Percentiles rank a stretch among this genome's conserved stretches.
Evolutionary conservation across 2,113 vertebrate genomes (phyloP).

Genomic region (Nerophis lumbriciformis): DNA sequence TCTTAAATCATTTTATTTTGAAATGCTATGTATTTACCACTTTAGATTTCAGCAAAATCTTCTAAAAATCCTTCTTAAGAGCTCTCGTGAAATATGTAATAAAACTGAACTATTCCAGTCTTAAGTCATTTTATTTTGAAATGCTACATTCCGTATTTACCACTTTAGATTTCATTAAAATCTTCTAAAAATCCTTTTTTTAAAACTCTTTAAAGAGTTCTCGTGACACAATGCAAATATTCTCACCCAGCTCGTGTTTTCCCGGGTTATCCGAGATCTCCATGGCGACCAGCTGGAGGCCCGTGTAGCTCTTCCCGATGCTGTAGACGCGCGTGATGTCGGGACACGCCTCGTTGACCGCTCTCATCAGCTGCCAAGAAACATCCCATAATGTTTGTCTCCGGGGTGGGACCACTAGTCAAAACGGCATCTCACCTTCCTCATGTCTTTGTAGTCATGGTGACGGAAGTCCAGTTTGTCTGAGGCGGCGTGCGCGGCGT

Average conservation of each 20-base stretch:
- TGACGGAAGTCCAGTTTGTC: constrained; percentile 90
- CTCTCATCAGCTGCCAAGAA: constrained; percentile 83
- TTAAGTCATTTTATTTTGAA: no score
- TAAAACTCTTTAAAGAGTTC: no score
- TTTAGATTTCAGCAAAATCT: no score
- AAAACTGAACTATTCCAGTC: no score
- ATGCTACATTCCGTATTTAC: no score
- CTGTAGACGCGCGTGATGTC: constrained; percentile 91
- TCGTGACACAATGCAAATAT: no score
- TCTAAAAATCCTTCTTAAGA: no score
- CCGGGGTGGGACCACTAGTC: background rate
- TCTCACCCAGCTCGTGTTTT: constrained; percentile 85
- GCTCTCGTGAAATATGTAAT: no score
- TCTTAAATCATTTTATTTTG: no score
- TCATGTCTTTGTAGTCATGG: constrained; percentile 93
- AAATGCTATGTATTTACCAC: no score
- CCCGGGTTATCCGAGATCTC: constrained; percentile 91
- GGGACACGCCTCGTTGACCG: constrained; percentile 85
- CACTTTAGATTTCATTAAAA: no score
- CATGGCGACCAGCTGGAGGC: constrained; percentile 92
- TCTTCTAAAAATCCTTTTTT: no score
- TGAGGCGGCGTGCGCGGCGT: constrained; percentile 61
- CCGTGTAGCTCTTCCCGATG: constrained; percentile 85
- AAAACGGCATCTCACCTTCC: constrained; percentile 73
- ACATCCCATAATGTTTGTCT: constrained; percentile 36